phyloP scores from a whole-genome alignment of 2,797 vertebrate genomes.

The Orestias chungarensis region DNA sequence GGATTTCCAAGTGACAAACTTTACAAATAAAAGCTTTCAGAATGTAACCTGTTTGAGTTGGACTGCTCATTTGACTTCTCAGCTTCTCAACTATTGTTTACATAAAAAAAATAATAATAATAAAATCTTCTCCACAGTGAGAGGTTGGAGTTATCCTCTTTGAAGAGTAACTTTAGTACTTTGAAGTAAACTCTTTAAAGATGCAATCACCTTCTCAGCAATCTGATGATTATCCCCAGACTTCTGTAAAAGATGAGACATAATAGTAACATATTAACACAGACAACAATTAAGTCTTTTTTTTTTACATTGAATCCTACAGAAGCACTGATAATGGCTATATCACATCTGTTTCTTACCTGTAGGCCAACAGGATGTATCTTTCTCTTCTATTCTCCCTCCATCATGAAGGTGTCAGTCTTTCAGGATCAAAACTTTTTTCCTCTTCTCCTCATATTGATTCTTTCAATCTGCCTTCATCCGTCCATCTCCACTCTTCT shows the following conservation, averaged over 20 bases:
- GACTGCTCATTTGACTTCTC: not conserved
- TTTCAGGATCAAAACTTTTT: constrained; percentile 68
- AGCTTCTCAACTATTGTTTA: not conserved
- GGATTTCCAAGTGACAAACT: not conserved
- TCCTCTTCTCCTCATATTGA: constrained; percentile 83
- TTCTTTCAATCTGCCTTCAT: constrained; percentile 82
- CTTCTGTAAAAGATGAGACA: not conserved
- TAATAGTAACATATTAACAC: too few species aligned
- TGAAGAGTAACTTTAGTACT: not conserved
- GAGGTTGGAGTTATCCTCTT: not conserved
- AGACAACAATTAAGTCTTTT: not conserved
- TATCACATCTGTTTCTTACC: constrained; percentile 7
- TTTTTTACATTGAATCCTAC: too few species aligned
- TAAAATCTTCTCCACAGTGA: not conserved
- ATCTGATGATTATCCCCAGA: not conserved
- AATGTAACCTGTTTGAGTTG: not conserved
- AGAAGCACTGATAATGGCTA: too few species aligned
- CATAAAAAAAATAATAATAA: not conserved
- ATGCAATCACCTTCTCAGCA: not conserved
- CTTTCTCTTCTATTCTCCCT: constrained; percentile 9
- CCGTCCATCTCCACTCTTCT: constrained; percentile 73
- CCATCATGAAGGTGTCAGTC: constrained; percentile 24
- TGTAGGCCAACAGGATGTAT: constrained; percentile 23
- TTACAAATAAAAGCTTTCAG: not conserved
- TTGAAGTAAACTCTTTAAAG: not conserved